phyloP scores from a whole-genome alignment of 2,888 invertebrate species.

The Meghimatium bilineatum region DNA sequence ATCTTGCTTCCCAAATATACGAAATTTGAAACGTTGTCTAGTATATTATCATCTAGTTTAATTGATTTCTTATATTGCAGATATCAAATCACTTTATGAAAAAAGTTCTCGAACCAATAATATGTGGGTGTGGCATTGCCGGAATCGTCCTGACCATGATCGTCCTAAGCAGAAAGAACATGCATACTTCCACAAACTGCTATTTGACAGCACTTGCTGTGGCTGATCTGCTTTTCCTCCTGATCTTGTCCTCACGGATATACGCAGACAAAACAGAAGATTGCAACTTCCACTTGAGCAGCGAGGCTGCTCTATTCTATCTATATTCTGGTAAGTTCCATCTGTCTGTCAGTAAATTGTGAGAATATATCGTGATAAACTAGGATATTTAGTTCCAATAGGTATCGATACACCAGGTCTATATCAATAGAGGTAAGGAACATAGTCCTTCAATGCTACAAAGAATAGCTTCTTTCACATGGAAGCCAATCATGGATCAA shows the following conservation, averaged over 20 bases:
- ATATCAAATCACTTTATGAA: slow-evolving; percentile 33
- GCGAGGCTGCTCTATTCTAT: slow-evolving; percentile 24
- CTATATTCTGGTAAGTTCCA: slow-evolving; percentile 35
- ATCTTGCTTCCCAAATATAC: too few relatives aligned
- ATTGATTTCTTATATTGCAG: not conserved
- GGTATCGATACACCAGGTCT: too few relatives aligned
- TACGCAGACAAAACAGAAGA: slow-evolving; percentile 49
- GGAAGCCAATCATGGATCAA: too few relatives aligned
- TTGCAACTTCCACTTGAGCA: slow-evolving; percentile 34
- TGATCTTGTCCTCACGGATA: slow-evolving; percentile 60
- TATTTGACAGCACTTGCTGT: slow-evolving; percentile 74
- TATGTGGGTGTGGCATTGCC: slow-evolving; percentile 70
- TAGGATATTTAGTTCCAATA: too few relatives aligned
- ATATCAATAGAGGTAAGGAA: too few relatives aligned
- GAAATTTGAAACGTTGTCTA: not conserved
- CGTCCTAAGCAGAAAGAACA: slow-evolving; percentile 73
- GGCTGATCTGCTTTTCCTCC: slow-evolving; percentile 71
- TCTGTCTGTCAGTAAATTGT: too few relatives aligned
- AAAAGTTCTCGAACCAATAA: slow-evolving; percentile 59
- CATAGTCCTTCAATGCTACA: too few relatives aligned
- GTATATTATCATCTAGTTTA: not conserved
- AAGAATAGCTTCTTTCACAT: too few relatives aligned
- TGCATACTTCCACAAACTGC: slow-evolving; percentile 75
- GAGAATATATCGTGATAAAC: too few relatives aligned
- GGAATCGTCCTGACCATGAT: slow-evolving; percentile 73